phyloP scores from a whole-genome alignment of 2,888 invertebrate genomes.

The Heliconius aoede region DNA sequence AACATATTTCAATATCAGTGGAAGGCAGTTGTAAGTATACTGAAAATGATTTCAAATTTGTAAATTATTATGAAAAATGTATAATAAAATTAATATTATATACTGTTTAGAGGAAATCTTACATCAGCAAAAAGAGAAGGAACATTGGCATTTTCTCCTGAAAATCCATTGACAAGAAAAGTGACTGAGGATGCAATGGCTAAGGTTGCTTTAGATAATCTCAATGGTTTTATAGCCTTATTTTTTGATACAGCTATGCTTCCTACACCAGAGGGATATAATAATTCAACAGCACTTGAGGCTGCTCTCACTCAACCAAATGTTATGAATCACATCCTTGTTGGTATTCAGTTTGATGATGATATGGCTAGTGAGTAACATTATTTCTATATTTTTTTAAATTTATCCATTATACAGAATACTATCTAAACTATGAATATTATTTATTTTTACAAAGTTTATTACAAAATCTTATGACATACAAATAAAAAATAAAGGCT shows the following conservation, averaged over 20 bases:
- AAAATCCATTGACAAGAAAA: conserved; percentile 70
- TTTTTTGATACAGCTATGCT: conserved; percentile 68
- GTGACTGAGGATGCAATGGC: conserved; percentile 71
- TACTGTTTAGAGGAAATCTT: conserved; percentile 64
- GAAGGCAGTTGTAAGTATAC: conserved; percentile 69
- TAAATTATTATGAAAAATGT: neutral
- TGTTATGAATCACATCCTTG: conserved; percentile 74
- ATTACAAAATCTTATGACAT: neutral
- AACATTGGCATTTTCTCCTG: conserved; percentile 77
- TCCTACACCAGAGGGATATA: conserved; percentile 73
- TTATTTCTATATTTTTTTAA: neutral
- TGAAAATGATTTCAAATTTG: neutral
- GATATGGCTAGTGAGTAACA: conserved; percentile 72
- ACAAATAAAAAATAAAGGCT: too few species aligned
- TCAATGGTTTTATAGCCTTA: conserved; percentile 66
- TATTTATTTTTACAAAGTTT: neutral
- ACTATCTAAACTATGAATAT: neutral
- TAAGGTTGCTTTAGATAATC: conserved; percentile 72
- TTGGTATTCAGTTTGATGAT: conserved; percentile 77
- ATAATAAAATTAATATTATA: neutral
- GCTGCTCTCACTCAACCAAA: conserved; percentile 69
- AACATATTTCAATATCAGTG: conserved; percentile 74
- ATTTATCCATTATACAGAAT: neutral
- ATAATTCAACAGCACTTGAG: conserved; percentile 69
- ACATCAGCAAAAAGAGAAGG: conserved; percentile 68